These are phyloP conservation scores for Etheostoma spectabile DNA, from an alignment of 2,113 vertebrate species.

Conservation along the genomic window DNA sequence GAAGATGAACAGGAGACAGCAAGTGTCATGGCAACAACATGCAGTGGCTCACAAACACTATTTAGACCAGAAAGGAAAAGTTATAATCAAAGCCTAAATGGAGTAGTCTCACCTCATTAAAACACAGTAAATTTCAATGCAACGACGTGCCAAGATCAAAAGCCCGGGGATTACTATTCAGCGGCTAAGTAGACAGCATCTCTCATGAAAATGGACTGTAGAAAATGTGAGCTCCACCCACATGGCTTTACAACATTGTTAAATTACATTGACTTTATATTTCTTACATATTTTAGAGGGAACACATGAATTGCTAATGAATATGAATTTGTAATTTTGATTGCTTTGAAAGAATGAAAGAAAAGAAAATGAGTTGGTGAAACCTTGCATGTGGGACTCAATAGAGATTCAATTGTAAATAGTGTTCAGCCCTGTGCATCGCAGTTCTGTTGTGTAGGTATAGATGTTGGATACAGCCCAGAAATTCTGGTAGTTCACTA, in stretches of 20 bases:
- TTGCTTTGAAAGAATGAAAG: background rate
- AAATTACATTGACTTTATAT: background rate
- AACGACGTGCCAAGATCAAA: constrained; percentile 25
- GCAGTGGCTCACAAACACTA: constrained; percentile 74
- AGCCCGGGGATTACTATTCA: constrained; percentile 26
- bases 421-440: background rate
- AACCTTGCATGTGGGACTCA: background rate
- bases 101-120: constrained; percentile 50
- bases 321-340: background rate
- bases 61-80: constrained; percentile 62
- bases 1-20: constrained; percentile 79
- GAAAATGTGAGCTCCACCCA: constrained; percentile 2
- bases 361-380: background rate
- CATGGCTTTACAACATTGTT: constrained; percentile 2
- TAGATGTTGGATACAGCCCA: constrained; percentile 37
- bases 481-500: constrained; percentile 43
- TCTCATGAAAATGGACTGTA: constrained; percentile 23
- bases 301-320: background rate
- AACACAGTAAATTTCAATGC: constrained; percentile 37
- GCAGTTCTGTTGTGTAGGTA: constrained; percentile 27
- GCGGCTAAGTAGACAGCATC: constrained; percentile 12
- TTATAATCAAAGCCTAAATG: constrained; percentile 61
- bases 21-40: constrained; percentile 81
- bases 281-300: background rate
- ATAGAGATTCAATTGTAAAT: background rate